Evolutionary conservation across 2,113 vertebrate genomes (phyloP).

Genomic region (Suncus etruscus): DNA sequence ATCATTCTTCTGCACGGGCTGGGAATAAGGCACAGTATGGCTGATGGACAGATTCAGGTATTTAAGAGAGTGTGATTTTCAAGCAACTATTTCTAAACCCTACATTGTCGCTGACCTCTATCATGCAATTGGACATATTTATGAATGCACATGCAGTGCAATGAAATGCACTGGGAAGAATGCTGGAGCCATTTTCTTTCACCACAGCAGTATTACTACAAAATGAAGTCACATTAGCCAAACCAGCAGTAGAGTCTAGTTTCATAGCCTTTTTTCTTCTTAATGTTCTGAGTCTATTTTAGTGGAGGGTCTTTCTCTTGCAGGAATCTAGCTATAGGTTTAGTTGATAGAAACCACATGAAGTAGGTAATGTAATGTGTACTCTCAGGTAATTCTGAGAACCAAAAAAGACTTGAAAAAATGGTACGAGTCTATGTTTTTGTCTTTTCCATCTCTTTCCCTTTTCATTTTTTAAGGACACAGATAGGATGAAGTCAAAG

Average conservation of each 20-base stretch:
- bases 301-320: neutral
- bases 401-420: neutral
- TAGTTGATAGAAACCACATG: neutral
- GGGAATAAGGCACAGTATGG: constrained; percentile 61
- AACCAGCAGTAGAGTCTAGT: neutral
- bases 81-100: constrained; percentile 75
- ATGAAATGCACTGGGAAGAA: constrained; percentile 43
- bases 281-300: constrained; percentile 13
- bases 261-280: neutral
- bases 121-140: constrained; percentile 64
- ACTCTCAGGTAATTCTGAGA: constrained; percentile 12
- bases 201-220: constrained; percentile 1
- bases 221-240: constrained; percentile 53
- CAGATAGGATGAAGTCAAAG: constrained; percentile 10
- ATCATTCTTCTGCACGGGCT: constrained; percentile 74
- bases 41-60: constrained; percentile 75
- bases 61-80: constrained; percentile 79
- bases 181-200: constrained; percentile 61
- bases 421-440: neutral
- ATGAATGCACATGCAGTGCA: constrained; percentile 57
- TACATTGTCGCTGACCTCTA: constrained; percentile 60
- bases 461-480: constrained; percentile 35
- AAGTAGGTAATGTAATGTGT: neutral
- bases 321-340: neutral
- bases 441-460: neutral